Base-by-base conservation (phyloP, 2,113 vertebrate species). In the Willisornis vidua region DNA sequence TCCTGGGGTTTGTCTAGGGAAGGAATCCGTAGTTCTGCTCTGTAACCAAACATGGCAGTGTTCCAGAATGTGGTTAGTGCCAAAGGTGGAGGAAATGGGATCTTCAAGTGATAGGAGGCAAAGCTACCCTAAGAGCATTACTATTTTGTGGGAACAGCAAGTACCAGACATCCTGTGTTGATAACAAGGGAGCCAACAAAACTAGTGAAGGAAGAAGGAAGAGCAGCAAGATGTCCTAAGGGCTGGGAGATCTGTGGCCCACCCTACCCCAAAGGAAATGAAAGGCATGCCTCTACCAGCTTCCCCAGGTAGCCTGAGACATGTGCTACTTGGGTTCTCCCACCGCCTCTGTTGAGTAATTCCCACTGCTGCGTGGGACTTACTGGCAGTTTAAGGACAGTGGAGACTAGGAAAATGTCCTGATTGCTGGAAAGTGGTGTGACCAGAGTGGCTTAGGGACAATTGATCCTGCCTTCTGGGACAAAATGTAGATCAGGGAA, bases 1-100 rank as follows among this genome's bases (percentile, higher is more conserved):
- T 92, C 94, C 48, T 84, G 92, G 79, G 88, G 33, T 88, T 96
- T 88, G 72, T 62, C 46, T 84, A 31, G 67, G 59, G 75, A 73
- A 84, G 79, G 79, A 93, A 74, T 85, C 59, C 20, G 35, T 77
- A 86, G 63, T 83, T 93, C 41, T 52, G 67, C 55, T 80, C 59
- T 9, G n/a, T 62, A 83, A 74, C 72, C 68, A 55, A 12, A 35
- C 39, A 52, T 88, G 88, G 90, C 90, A 71, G 31, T 16, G 35
- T 61, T 88, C 72, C 92, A 95, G 85, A 23, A 54, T 2, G 19
- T 54, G 49, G 71, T 85, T 75, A 91, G 29, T 10, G 10, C 41
- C 33, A 71, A 19, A 72, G 43, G 70, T 89, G 43, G 70, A 93
- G 68, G 91, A 96, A 86, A 71, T 1, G 6, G 59, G 88, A 93